These are phyloP conservation scores for Chaunax sp. DNA, from an alignment of 2,797 vertebrate species.

Conservation along the genomic window DNA sequence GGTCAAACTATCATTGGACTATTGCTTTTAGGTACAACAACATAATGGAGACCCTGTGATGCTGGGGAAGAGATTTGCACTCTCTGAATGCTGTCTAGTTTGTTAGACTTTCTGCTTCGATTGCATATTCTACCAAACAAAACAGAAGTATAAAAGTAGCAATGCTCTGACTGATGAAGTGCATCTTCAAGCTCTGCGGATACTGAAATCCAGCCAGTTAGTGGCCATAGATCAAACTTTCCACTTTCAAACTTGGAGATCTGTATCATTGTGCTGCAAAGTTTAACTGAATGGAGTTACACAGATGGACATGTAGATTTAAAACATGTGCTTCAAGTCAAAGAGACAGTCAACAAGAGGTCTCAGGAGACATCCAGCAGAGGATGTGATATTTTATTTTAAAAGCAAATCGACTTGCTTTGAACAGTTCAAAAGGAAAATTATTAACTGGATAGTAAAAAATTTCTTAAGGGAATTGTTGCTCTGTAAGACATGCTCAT, in stretches of 20 bases:
- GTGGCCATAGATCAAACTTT: constrained; percentile 67
- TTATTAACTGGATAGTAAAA: constrained; percentile 45
- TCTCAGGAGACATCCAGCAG: constrained; percentile 40
- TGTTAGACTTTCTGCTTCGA: constrained; percentile 17
- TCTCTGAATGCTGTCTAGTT: background rate
- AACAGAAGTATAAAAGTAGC: constrained; percentile 20
- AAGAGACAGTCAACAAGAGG: constrained; percentile 50
- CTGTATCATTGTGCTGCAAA: constrained; percentile 52
- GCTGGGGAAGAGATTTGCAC: too few relatives aligned
- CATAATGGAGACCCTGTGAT: too few relatives aligned
- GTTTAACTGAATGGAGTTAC: constrained; percentile 50
- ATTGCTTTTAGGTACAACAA: too few relatives aligned
- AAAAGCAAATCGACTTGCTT: constrained; percentile 32
- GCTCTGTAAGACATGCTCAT: constrained; percentile 20
- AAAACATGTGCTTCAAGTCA: constrained; percentile 62
- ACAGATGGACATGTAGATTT: constrained; percentile 58
- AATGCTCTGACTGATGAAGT: constrained; percentile 71
- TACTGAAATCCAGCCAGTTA: constrained; percentile 58
- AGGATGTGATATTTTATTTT: constrained; percentile 50
- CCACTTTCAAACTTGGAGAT: constrained; percentile 69
- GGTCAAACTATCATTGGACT: too few relatives aligned
- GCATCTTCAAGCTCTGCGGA: constrained; percentile 70
- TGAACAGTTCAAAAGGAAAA: constrained; percentile 40
- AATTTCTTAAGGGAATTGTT: constrained; percentile 32
- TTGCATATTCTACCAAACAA: constrained; percentile 24